Evolutionary conservation across 2,888 invertebrate species (phyloP), one percentile per base, ranked within the genome.

Genomic region (Smittia aterrima): DNA sequence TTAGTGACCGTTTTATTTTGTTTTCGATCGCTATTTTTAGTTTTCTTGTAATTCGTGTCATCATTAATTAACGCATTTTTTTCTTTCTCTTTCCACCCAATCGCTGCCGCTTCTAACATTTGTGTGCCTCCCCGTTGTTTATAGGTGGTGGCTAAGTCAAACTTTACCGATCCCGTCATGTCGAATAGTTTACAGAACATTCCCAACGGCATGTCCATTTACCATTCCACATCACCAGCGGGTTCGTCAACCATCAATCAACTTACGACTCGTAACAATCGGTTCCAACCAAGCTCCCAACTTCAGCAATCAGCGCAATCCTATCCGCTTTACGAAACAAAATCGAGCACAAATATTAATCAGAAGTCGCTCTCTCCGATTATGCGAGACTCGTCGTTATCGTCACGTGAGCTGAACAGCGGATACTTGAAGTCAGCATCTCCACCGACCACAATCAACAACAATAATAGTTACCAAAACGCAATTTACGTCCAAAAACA

Each of bases 181-280:
- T 83, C 83, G 47, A 82, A 82, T 70, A 83, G 83, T 76, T 77
- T 83, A 75, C 83, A 83, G 78, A 83, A 82, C 78, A 83, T 83
- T 78, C 82, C 83, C 41, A 83, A 83, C 77, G 83, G 82, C 74
- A 79, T 82, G 78, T 32, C 74, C 66, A 80, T 81, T 76, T 82
- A 82, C 77, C 75, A 76, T 76, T 70, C 70, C 54, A 74, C 67
- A n/a, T 70, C 75, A n/a, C 38, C 75, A 18, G 78, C 79, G 25
- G 79, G 79, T 71, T 66, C 64, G 25, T 64, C 74, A 1, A 66
- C 13, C 18, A 40, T 62, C 38, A 53, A 25, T 24, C 62, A 58
- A 25, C 13, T 22, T 16, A 38, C 67, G n/a, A 72, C 13, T 66
- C 64, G 53, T 11, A 66, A 66, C 38, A 54, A 62, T 66, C 66